phyloP scores from a whole-genome alignment of 2,113 vertebrate genomes.

The Theropithecus gelada region DNA sequence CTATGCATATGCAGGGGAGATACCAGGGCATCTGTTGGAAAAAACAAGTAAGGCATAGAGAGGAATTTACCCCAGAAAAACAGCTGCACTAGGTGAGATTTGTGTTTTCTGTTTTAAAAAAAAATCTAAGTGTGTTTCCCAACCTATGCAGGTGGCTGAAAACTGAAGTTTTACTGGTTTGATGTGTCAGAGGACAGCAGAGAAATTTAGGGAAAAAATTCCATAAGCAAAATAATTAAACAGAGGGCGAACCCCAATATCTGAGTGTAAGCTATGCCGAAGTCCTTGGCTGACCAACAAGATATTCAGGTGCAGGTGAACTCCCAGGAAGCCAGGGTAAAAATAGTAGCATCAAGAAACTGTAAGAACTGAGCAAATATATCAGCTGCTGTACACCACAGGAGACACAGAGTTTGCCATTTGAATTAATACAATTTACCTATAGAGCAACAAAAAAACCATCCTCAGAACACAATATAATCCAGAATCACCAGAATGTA shows the following conservation, averaged over 20 bases:
- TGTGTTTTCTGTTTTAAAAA: not conserved
- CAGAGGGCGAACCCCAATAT: not conserved
- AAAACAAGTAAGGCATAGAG: not conserved
- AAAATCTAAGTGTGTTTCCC: not conserved
- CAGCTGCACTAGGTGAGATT: not conserved
- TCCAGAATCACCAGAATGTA: not conserved
- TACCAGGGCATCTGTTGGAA: not conserved
- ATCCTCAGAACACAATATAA: not conserved
- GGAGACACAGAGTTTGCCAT: not conserved
- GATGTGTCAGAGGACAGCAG: not conserved
- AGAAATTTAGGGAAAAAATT: conserved; percentile 29
- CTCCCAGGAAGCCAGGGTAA: not conserved
- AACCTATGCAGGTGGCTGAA: not conserved
- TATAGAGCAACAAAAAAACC: not conserved
- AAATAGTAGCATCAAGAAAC: conserved; percentile 41
- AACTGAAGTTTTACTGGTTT: not conserved
- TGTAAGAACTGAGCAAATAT: conserved; percentile 13
- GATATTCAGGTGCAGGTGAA: conserved; percentile 21
- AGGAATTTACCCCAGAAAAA: not conserved
- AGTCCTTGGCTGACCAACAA: conserved; percentile 27
- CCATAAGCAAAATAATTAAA: not conserved
- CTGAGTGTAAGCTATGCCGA: not conserved
- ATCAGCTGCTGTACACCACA: not conserved
- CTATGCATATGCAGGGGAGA: not conserved
- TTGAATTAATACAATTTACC: conserved; percentile 5